Evolutionary conservation across 2,113 vertebrate genomes (phyloP).

Genomic region (Seriola dumerili): DNA sequence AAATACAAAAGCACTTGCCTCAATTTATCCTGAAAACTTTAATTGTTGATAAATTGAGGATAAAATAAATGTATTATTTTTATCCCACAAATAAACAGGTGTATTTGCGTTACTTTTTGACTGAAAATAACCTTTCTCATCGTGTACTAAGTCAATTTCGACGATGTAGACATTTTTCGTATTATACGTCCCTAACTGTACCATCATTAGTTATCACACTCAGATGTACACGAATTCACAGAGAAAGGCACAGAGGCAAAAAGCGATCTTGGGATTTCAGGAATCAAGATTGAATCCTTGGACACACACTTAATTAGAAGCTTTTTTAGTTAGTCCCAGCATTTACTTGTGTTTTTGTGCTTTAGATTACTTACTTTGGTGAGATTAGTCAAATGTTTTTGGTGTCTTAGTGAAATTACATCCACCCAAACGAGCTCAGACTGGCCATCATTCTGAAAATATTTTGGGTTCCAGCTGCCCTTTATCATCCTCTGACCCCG

Average conservation of each 20-base stretch:
- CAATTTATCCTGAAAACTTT: background rate
- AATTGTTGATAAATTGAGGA: background rate
- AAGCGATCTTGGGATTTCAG: background rate
- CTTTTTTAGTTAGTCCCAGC: background rate
- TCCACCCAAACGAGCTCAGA: background rate
- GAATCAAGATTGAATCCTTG: conserved; percentile 26
- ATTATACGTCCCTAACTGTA: background rate
- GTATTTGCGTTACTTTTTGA: no score
- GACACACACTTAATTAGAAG: background rate
- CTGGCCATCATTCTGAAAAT: background rate
- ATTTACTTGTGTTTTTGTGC: conserved; percentile 22
- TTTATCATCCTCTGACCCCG: background rate
- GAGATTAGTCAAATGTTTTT: background rate
- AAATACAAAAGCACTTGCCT: background rate
- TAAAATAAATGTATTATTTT: no score
- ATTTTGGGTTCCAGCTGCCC: no score
- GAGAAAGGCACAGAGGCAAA: background rate
- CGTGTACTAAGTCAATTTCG: no score
- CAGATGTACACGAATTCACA: background rate
- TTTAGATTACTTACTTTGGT: background rate
- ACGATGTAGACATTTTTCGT: no score
- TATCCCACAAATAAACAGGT: no score
- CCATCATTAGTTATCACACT: background rate
- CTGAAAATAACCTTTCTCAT: no score
- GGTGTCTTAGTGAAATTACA: conserved; percentile 2